A percentile compares a stretch with the other conserved stretches of the same genome.
These are phyloP conservation scores for Neodiprion pinetum DNA, from an alignment of 1,140 invertebrate species.

Conservation along the genomic window DNA sequence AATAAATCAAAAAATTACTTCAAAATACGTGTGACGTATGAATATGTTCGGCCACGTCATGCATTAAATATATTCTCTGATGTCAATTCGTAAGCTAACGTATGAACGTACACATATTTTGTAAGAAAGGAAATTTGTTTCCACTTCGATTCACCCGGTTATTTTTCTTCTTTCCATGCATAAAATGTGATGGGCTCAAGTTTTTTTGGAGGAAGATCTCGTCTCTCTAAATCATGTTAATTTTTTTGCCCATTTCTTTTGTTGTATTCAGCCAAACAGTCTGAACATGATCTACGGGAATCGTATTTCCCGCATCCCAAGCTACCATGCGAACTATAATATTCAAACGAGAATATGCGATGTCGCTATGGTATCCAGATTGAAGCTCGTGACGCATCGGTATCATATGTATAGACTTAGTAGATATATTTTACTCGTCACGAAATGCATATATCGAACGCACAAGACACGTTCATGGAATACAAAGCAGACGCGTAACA, in stretches of 20 bases:
- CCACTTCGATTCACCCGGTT: background rate
- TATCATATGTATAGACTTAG: background rate
- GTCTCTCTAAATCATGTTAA: background rate
- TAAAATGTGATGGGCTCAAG: background rate
- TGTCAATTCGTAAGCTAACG: no score
- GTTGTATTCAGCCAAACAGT: background rate
- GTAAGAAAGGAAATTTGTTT: no score
- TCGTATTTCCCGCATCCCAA: background rate
- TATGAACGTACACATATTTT: no score
- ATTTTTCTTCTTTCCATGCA: background rate
- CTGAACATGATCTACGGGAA: background rate
- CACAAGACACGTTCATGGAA: conserved; percentile 26
- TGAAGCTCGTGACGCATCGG: no score
- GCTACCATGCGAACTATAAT: background rate
- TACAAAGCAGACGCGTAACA: conserved; percentile 25
- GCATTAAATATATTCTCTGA: no score
- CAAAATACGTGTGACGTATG: no score
- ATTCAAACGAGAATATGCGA: conserved; percentile 1
- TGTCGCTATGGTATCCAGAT: background rate
- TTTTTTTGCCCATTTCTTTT: background rate
- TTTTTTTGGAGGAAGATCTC: no score
- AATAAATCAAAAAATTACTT: no score
- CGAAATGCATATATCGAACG: conserved; percentile 3
- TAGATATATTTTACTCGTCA: background rate
- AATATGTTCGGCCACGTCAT: no score